Percentiles rank a stretch among this genome's conserved stretches.
Evolutionary conservation across 1,140 invertebrate species (phyloP).

Genomic region (Cyclina sinensis): DNA sequence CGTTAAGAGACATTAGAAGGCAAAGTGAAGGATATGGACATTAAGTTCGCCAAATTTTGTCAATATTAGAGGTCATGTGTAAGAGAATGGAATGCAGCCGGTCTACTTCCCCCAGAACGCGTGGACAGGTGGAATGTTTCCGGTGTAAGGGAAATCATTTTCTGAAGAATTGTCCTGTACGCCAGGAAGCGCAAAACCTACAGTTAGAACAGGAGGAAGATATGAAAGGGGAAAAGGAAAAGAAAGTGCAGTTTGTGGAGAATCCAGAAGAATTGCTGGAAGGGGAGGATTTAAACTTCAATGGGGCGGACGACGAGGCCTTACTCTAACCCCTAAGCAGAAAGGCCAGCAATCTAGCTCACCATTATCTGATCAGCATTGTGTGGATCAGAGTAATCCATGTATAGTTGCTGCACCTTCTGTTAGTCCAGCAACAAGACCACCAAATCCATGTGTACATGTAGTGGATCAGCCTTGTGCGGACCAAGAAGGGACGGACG

Average conservation of each 20-base stretch:
- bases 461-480: background rate
- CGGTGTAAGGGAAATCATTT: no score
- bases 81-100: no score
- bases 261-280: background rate
- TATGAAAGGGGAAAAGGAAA: background rate
- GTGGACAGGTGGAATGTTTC: no score
- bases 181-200: no score
- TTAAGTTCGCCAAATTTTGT: background rate
- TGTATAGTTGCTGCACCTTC: background rate
- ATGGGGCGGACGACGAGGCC: no score
- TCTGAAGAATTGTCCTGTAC: no score
- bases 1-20: background rate
- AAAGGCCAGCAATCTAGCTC: no score
- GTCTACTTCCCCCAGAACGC: no score
- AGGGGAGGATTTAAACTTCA: constrained; percentile 1
- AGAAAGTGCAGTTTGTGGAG: background rate
- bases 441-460: background rate
- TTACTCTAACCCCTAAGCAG: no score
- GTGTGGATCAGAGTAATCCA: background rate
- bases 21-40: background rate
- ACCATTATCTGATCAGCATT: no score
- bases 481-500: background rate
- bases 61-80: background rate
- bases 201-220: background rate
- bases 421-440: background rate